Base-by-base conservation (phyloP, 64 coral and sea anemone genomes). In the Montipora foliosa region DNA sequence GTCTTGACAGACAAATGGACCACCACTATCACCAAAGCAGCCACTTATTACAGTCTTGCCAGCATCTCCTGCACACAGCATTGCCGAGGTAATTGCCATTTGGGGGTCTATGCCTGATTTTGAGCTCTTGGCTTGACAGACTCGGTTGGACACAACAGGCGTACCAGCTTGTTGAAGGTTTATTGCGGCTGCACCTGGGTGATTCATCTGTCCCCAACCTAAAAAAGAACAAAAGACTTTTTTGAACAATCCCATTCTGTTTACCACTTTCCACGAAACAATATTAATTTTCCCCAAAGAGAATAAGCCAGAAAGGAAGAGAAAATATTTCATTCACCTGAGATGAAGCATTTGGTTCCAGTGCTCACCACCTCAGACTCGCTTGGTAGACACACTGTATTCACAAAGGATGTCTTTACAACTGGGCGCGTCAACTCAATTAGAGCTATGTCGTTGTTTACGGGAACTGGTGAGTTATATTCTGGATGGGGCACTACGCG, bases 21-120 rank as follows among this genome's bases (percentile, higher is more conserved):
- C 96, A 47, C 96, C 96, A 59, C 96, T 98, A 66, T 98, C 96
- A 50, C 96, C 96, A 72, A 92, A 98, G 73, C 96, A 98, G 51
- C 22, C 89, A 64, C 93, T 62, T 51, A 47, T 90, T 44, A 78
- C 90, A 9, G 94, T 92, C 50, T 95, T 95, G 20, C 90, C 94
- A 46, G 94, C 94, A 92, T 95, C 94, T 74, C 94, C 94, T 88
- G 94, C 94, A 90, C 94, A 95, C 49, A 95, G 29, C 94, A 95
- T 95, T 17, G 90, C 90, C 6, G 89, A 60, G 0, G 94, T 95
- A 8, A 95, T 76, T 0, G 62, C 51, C 6, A 10, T 60, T 48
- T 19, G 10, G 5, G 25, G 12, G 49, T 45, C 74, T 5, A 17
- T 8, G 2, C 45, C 19, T 74, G n/a, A 64, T 0, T 25, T 22